These are phyloP conservation scores for Halcyon leucocephala DNA, from an alignment of 2,797 vertebrate species.

Conservation along the genomic window DNA sequence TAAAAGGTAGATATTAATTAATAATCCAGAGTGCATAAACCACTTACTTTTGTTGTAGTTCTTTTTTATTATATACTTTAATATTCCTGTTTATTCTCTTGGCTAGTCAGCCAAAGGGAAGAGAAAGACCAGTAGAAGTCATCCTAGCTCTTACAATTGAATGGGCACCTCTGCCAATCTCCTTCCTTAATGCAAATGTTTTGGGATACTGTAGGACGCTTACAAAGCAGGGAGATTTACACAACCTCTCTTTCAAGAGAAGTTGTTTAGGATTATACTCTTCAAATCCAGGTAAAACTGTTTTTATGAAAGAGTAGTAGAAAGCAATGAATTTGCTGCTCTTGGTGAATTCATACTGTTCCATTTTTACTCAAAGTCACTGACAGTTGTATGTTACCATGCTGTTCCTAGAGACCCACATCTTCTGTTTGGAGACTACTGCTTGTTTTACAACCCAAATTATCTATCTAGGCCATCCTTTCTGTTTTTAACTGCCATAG, in stretches of 20 bases:
- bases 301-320: neutral
- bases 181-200: neutral
- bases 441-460: neutral
- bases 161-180: neutral
- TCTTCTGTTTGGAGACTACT: neutral
- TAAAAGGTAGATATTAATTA: neutral
- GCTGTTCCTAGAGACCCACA: neutral
- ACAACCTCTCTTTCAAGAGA: neutral
- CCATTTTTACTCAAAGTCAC: neutral
- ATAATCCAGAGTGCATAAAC: neutral
- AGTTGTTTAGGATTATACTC: neutral
- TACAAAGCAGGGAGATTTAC: neutral
- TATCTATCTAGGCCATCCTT: neutral
- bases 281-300: neutral
- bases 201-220: neutral
- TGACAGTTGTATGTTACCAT: neutral
- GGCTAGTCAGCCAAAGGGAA: neutral
- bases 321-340: neutral
- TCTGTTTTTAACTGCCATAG: neutral
- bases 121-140: neutral
- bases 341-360: neutral
- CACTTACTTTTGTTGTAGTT: neutral
- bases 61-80: neutral
- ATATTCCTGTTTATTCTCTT: neutral
- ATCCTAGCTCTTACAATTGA: neutral